Evolutionary conservation across 2,113 vertebrate species (phyloP), one percentile per base, ranked within the genome.

Genomic region (Chaetodon auriga): DNA sequence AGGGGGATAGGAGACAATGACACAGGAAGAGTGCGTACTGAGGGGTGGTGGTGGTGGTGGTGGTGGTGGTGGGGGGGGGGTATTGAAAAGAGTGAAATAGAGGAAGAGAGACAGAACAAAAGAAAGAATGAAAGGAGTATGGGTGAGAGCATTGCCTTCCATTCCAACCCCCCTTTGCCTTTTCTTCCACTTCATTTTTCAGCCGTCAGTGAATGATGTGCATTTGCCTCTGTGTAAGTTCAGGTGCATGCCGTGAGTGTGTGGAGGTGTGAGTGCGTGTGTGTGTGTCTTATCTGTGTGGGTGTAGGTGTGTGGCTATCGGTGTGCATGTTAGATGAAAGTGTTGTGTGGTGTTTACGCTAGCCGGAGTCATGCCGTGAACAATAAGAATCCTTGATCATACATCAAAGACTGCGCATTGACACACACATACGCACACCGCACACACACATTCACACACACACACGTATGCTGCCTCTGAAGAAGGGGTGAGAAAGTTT

Each of bases 341-440:
- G 91, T 83, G 70, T 45, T 83, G 81, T 81, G 80, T 14, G 49
- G 55, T 92, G 84, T 89, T 91, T 92, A 87, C 53, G 65, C 80
- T 80, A 89, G 92, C 78, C 25, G 36, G 79, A 89, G 82, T 88
- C 89, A 87, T 79, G 86, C 78, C 54, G 73, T 46, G 87, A 93
- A 91, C 92, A 94, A 92, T 93, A 82, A 86, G 89, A 93, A 93
- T 91, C 86, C 85, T 92, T 94, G 85, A 92, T 92, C 92, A 92
- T 80, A 88, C 89, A 92, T 93, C 92, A 93, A 92, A 92, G 85
- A 83, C 86, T 83, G 80, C 57, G 70, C 84, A 74, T 51, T 78
- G 81, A 83, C 64, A 83, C 66, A 48, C 72, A 55, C 75, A 41
- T 55, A 21, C 36, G 75, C 68, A 55, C 68, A 75, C 15, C 18